Evolutionary conservation across 2,888 invertebrate genomes (phyloP), one percentile per base, ranked within the genome.

Genomic region (Volucella zonaria): DNA sequence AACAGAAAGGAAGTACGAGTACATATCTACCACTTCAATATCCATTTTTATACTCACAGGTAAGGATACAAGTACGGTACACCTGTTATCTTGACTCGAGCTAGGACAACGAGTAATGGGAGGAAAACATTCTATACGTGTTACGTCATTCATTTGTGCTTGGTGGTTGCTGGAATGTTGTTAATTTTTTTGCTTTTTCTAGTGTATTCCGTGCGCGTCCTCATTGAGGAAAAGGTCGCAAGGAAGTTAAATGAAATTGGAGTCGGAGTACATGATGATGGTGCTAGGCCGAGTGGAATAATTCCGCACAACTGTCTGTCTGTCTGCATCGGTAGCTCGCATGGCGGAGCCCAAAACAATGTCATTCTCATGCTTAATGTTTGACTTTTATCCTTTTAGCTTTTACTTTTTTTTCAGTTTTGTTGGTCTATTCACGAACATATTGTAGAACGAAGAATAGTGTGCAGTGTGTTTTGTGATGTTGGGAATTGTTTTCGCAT

Each of bases 301-400:
- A 74, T 73, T 51, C 12, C 38, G n/a, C 42, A 61, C 12, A 70
- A 64, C 77, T 70, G 62, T 67, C 73, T 73, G 62, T 67, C 73
- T 79, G 79, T 73, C 79, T 79, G 74, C 54, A 52, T 56, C 74
- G 79, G 74, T 67, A 73, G 67, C 66, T 79, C 54, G 74, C 79
- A 61, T 79, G 61, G 67, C 15, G 38, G 47, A 74, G 15, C 31
- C 43, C 49, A 62, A 51, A 66, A 71, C 49, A 78, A 64, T 78
- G 58, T 64, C 64, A 73, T 73, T 45, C 52, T 40, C 40, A 68
- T 70, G 15, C 12, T 61, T 61, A 45, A 1, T 56, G 9, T 54
- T 31, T 38, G 3, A 9, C 10, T 66, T 58, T 59, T 58, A 38
- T 40, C 18, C 18, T 47, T 43, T 54, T 4, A 8, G 0, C n/a